Conservation (phyloP, 2,113 vertebrate genomes). For the Conger conger region DNA sequence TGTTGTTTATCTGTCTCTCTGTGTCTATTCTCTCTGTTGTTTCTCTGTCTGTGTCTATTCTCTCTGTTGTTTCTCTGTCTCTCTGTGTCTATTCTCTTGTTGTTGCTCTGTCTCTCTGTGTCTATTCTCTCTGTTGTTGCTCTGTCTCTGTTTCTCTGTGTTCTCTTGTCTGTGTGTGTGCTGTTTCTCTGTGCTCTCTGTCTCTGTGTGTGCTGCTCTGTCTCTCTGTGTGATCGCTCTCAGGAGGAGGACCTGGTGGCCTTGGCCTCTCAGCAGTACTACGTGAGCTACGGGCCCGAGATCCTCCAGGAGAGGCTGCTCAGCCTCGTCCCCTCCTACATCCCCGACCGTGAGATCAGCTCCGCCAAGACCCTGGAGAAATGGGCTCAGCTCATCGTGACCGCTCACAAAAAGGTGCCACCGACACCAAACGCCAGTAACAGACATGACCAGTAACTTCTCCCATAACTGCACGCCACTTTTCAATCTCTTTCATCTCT, state of each 20-base stretch:
- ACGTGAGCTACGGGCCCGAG: constrained; percentile 89
- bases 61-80: not conserved
- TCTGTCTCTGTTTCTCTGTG: too few species aligned
- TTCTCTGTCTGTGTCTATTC: too few species aligned
- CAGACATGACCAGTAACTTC: not conserved
- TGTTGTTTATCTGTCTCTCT: not conserved
- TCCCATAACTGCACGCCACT: not conserved
- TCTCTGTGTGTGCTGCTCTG: not conserved
- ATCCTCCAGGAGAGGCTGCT: constrained; percentile 88
- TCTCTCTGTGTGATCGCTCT: not conserved
- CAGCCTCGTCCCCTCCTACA: constrained; percentile 91
- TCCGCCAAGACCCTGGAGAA: constrained; percentile 87
- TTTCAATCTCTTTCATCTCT: too few species aligned
- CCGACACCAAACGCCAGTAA: not conserved
- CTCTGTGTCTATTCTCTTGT: not conserved
- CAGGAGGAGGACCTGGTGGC: constrained; percentile 96
- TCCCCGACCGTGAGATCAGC: constrained; percentile 91
- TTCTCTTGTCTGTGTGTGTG: not conserved
- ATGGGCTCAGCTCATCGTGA: constrained; percentile 93
- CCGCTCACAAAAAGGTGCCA: constrained; percentile 92
- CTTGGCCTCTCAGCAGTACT: constrained; percentile 94
- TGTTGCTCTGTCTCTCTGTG: not conserved
- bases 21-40: not conserved
- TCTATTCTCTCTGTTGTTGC: not conserved
- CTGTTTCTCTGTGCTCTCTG: not conserved